Base-by-base conservation (phyloP, 1,140 invertebrate species). In the Ridgeia piscesae region DNA sequence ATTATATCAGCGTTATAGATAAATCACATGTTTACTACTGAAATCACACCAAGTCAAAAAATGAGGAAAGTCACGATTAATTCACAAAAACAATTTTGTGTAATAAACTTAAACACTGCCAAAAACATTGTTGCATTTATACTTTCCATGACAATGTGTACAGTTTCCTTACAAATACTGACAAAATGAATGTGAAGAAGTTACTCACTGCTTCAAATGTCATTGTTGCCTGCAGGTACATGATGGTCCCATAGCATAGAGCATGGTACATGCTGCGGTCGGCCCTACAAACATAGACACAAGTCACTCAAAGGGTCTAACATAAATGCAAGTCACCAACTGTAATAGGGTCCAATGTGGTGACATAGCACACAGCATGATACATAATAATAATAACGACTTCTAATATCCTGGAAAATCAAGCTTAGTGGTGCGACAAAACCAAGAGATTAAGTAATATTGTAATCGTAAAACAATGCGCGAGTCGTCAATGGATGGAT, bases 141-240 rank as follows among this genome's bases (percentile, higher is more conserved):
- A n/a, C 27, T 9, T 42, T 6, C n/a, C n/a, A n/a, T 92, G 48
- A 34, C 50, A 92, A 91, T 6, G 1, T 35, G 89, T 14, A 42
- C 2, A 31, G 6, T 33, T 35, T 89, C n/a, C n/a, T 33, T 89
- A 31, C 34, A 11, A 34, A 94, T 89, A 91, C 33, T 89, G 31
- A 27, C 48, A 58, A 91, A 9, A 93, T 42, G 42, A 92, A 58
- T 8, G 34, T 91, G n/a, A 93, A 77, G 27, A 77, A 31, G 27
- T 33, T 35, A 95, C 96, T 96, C 96, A 98, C 97, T 95, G 97
- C 97, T 95, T 99, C 98, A 95, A 99, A 98, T 0, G 98, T 99
- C 94, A 99, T 97, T 93, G 99, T 97, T 0, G 98, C 98, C 95
- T 99, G 98, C 9, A 99, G 97, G 95, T 98, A 99, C 93, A 98